phyloP scores from a whole-genome alignment of 2,888 invertebrate species.

The Penaeus monodon region DNA sequence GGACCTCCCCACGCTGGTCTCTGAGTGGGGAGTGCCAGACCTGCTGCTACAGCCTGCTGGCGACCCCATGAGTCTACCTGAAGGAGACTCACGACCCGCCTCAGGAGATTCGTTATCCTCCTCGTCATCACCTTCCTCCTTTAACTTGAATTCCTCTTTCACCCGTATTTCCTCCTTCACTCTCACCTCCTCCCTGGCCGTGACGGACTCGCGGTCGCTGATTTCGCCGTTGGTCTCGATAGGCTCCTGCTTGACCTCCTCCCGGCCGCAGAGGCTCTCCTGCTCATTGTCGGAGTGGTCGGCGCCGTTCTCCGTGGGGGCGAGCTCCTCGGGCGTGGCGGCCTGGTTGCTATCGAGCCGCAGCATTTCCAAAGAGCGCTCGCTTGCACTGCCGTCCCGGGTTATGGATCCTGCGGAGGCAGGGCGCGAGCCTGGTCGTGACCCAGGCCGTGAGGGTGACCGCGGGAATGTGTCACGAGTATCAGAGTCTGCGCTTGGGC shows the following conservation, averaged over 20 bases:
- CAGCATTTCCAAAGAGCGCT: slow-evolving; percentile 63
- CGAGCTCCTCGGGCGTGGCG: slow-evolving; percentile 44
- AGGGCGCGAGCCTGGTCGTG: slow-evolving; percentile 37
- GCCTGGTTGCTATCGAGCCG: slow-evolving; percentile 53
- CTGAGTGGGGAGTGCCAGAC: slow-evolving; percentile 65
- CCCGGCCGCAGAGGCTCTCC: slow-evolving; percentile 49
- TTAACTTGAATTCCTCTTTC: slow-evolving; percentile 63
- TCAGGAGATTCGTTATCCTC: slow-evolving; percentile 40
- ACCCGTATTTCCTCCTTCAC: slow-evolving; percentile 65
- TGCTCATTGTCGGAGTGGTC: slow-evolving; percentile 64
- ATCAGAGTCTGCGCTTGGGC: slow-evolving; percentile 64
- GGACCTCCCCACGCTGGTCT: slow-evolving; percentile 54
- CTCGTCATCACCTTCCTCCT: slow-evolving; percentile 58
- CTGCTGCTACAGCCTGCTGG: slow-evolving; percentile 64
- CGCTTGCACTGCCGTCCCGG: slow-evolving; percentile 63
- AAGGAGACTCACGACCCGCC: slow-evolving; percentile 54
- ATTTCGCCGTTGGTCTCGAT: slow-evolving; percentile 54
- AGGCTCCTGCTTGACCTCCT: slow-evolving; percentile 58
- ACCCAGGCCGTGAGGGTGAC: slow-evolving; percentile 63
- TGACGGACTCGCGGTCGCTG: slow-evolving; percentile 53
- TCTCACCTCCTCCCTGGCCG: slow-evolving; percentile 62
- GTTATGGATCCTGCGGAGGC: slow-evolving; percentile 62
- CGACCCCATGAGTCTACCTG: slow-evolving; percentile 51
- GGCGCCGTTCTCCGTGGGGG: slow-evolving; percentile 63
- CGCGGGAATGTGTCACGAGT: slow-evolving; percentile 64